Evolutionary conservation across 2,888 invertebrate species (phyloP), one percentile per base, ranked within the genome.

Genomic region (Caenorhabditis sinica): DNA sequence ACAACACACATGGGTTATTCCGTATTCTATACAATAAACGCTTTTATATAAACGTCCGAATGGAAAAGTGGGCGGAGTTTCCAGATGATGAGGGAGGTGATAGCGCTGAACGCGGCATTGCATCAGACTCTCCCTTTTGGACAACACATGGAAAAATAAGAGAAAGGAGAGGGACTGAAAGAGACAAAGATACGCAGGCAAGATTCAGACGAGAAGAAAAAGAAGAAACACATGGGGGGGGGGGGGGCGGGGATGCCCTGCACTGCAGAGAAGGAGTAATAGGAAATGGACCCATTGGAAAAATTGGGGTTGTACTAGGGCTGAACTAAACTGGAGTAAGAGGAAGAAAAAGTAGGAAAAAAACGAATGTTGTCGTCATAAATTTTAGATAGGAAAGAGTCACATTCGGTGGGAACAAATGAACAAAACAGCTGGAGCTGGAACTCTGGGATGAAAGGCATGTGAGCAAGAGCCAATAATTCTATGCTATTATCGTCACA

Each of bases 21-120:
- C 30, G 36, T 23, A 28, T 2, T 23, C 23, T 36, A 61, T 73
- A 49, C 51, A 45, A 51, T 25, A 43, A 40, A 23, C 68, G 33
- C 40, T 36, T 43, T 30, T 68, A 69, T 77, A 63, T 58, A 79
- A 51, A 15, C 28, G 58, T 15, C 43, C 23, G 36, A 51, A 51
- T 33, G 51, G 61, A 58, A 43, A 61, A 45, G 68, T 28, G 71
- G 58, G 71, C 51, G 77, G 56, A 6, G 49, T 30, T n/a, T 28
- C 9, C 17, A 56, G 43, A 30, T 45, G 60, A 58, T 65, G 53
- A 25, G 51, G 36, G 72, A 74, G 72, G 79, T 79, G 79, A 79
- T 79, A 79, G 71, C 61, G 65, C 17, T 79, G 79, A 79, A 79
- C 79, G 71, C 79, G 79, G 71, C 79, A 79, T 79, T 79, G 79